Percentiles rank a stretch among this genome's conserved stretches.
phyloP scores from a whole-genome alignment of 2,888 invertebrate genomes.

The Drosophila kambysellisi region DNA sequence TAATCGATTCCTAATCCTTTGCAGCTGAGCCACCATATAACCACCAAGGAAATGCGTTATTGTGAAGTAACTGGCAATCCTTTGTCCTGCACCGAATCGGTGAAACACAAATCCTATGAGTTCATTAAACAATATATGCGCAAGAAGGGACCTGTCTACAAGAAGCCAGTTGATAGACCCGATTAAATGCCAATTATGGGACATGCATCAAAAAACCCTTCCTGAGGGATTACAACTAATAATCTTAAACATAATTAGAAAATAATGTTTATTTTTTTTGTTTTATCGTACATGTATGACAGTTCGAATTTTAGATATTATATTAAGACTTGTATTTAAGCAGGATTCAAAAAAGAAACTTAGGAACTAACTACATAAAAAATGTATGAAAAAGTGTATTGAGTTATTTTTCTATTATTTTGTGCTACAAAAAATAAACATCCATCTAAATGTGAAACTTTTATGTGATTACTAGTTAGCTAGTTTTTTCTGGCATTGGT shows the following conservation, averaged over 20 bases:
- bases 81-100: constrained; percentile 84
- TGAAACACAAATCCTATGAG: constrained; percentile 97
- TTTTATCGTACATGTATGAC: neutral
- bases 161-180: constrained; percentile 51
- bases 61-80: constrained; percentile 61
- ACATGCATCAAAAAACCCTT: constrained; percentile 12
- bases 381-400: constrained; percentile 4
- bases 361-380: constrained; percentile 4
- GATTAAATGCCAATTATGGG: constrained; percentile 13
- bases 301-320: constrained; percentile 1
- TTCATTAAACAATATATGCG: constrained; percentile 98
- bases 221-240: constrained; percentile 7
- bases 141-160: constrained; percentile 91
- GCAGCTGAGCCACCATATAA: constrained; percentile 68
- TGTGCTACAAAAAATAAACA: constrained; percentile 17
- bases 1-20: neutral
- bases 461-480: neutral
- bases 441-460: neutral
- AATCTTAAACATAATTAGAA: neutral
- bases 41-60: constrained; percentile 69
- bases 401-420: constrained; percentile 5
- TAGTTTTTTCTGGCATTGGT: no score
- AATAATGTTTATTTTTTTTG: neutral
- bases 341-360: neutral
- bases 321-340: constrained; percentile 6